Percentiles rank a stretch among this genome's conserved stretches.
These are phyloP conservation scores for Chironomus riparius DNA, from an alignment of 2,888 invertebrate genomes.

Conservation along the genomic window DNA sequence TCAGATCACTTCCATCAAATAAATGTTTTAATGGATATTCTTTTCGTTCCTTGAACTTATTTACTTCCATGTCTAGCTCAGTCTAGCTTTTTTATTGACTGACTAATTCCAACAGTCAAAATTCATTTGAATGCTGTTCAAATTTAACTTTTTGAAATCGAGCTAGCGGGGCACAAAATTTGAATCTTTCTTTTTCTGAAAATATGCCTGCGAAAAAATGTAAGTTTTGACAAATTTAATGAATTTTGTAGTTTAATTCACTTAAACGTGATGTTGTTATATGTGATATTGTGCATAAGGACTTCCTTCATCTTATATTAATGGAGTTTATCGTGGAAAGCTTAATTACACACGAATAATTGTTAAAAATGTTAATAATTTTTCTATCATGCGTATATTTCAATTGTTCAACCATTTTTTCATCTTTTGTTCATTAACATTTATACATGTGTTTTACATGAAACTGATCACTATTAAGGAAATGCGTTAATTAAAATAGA, in stretches of 20 bases:
- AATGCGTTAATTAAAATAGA: background rate
- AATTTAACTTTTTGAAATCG: too few species aligned
- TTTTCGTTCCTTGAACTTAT: background rate
- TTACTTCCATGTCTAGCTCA: background rate
- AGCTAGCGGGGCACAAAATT: too few species aligned
- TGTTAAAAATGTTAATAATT: background rate
- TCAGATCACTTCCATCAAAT: slow-evolving; percentile 43
- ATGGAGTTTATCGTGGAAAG: background rate
- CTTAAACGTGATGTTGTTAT: background rate
- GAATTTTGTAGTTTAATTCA: slow-evolving; percentile 10
- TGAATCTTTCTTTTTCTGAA: slow-evolving; percentile 11
- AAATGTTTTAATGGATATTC: slow-evolving; percentile 40
- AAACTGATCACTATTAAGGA: background rate
- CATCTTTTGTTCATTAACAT: too few species aligned
- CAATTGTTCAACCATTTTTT: too few species aligned
- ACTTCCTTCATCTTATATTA: background rate
- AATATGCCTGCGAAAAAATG: slow-evolving; percentile 23
- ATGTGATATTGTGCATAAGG: background rate
- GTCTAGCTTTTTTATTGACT: too few species aligned
- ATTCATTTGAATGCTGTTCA: too few species aligned
- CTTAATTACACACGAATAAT: background rate
- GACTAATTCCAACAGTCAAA: background rate
- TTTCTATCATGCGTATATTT: background rate
- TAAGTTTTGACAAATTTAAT: background rate
- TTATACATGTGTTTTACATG: too few species aligned